Percentiles rank a stretch among this genome's conserved stretches.
Conservation (phyloP, 2,888 invertebrate genomes). For the Spodoptera exigua region DNA sequence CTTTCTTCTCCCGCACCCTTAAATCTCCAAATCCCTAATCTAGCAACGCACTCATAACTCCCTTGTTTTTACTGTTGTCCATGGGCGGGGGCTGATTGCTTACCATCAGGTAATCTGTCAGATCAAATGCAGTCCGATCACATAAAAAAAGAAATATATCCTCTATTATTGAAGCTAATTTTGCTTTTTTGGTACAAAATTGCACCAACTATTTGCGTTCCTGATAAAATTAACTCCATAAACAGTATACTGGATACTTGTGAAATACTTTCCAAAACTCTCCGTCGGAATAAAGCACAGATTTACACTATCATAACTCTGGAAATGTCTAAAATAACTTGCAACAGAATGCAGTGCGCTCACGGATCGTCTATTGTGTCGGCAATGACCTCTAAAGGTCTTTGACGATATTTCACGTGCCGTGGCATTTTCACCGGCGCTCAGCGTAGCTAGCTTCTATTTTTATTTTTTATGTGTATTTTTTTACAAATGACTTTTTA, state of each 20-base stretch:
- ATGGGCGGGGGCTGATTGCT: too few species aligned
- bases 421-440: slow-evolving; percentile 55
- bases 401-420: slow-evolving; percentile 49
- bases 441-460: slow-evolving; percentile 41
- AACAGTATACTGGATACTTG: slow-evolving; percentile 1
- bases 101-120: too few species aligned
- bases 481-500: neutral
- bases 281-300: slow-evolving; percentile 25
- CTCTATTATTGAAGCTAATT: neutral
- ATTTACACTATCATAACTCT: slow-evolving; percentile 45
- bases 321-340: slow-evolving; percentile 40
- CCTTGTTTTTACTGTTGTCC: too few species aligned
- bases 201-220: neutral
- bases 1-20: too few species aligned
- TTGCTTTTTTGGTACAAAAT: neutral
- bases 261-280: slow-evolving; percentile 21
- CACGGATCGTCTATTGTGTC: slow-evolving; percentile 40
- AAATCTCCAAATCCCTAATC: too few species aligned
- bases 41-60: too few species aligned
- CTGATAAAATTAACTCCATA: neutral
- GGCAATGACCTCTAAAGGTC: slow-evolving; percentile 51
- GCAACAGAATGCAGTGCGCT: slow-evolving; percentile 49
- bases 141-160: too few species aligned
- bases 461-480: slow-evolving; percentile 15
- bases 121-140: too few species aligned